Conservation (phyloP, 2,113 vertebrate species). For the Hippocampus abdominalis region DNA sequence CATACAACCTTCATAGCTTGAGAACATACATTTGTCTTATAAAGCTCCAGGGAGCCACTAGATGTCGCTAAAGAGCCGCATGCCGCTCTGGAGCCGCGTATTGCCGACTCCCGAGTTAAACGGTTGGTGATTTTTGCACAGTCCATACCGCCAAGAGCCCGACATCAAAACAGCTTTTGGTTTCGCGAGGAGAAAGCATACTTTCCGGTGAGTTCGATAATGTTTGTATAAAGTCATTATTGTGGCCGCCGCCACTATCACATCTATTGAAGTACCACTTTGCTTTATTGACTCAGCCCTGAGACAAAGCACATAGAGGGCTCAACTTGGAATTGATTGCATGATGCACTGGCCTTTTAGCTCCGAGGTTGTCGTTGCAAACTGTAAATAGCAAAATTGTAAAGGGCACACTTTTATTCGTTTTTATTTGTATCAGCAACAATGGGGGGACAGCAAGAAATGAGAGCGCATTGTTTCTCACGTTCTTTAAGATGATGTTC, state of each 20-base stretch:
- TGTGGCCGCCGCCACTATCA: constrained; percentile 44
- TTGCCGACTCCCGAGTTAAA: no score
- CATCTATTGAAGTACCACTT: constrained; percentile 55
- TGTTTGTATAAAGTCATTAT: constrained; percentile 50
- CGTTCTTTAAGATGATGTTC: neutral
- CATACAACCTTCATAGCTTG: no score
- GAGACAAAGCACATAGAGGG: constrained; percentile 58
- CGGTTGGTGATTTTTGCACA: constrained; percentile 27
- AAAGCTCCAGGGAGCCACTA: no score
- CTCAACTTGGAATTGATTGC: constrained; percentile 59
- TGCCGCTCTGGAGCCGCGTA: no score
- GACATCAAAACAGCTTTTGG: constrained; percentile 22
- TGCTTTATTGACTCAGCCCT: constrained; percentile 57
- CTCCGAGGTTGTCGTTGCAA: constrained; percentile 31
- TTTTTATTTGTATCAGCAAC: neutral
- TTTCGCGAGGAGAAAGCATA: constrained; percentile 19
- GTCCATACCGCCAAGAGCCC: neutral
- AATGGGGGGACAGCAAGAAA: neutral
- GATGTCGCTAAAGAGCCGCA: no score
- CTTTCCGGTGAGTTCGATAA: constrained; percentile 30
- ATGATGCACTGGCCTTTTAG: constrained; percentile 44
- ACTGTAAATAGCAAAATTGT: constrained; percentile 11
- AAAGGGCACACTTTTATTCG: constrained; percentile 7
- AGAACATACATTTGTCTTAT: neutral
- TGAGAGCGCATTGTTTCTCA: constrained; percentile 1